phyloP scores from a whole-genome alignment of 2,113 vertebrate genomes.

The Lanius collurio region DNA sequence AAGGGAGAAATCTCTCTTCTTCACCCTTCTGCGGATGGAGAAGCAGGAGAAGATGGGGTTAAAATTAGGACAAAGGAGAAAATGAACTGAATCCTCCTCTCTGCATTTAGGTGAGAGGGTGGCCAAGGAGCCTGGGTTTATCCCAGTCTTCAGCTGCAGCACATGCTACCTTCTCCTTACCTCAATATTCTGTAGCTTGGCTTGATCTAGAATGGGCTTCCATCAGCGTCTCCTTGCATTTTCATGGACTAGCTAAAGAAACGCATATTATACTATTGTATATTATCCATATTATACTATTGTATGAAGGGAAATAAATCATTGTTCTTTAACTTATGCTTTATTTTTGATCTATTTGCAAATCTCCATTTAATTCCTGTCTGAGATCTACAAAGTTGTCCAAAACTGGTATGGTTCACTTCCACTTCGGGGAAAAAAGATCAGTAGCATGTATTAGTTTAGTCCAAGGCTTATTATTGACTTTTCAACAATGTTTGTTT shows the following conservation, averaged over 20 bases:
- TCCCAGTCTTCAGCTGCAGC: neutral
- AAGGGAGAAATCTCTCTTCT: neutral
- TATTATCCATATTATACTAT: neutral
- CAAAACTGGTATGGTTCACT: neutral
- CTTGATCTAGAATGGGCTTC: neutral
- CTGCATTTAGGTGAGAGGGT: neutral
- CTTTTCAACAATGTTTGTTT: neutral
- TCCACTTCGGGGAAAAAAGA: neutral
- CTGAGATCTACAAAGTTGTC: neutral
- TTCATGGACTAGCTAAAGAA: neutral
- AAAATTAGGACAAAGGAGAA: neutral
- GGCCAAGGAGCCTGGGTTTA: rapidly evolving
- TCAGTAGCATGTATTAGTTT: neutral
- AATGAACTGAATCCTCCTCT: neutral
- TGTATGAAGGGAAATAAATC: neutral
- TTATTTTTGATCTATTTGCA: neutral
- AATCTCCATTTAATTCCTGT: neutral
- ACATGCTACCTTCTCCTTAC: neutral
- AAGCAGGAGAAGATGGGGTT: neutral
- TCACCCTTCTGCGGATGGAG: neutral
- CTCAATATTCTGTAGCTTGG: neutral
- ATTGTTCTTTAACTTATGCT: neutral
- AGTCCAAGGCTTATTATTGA: neutral
- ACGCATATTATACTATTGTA: neutral
- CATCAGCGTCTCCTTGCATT: neutral